Conservation (phyloP, 1,140 invertebrate species). For the Pentalonia nigronervosa region DNA sequence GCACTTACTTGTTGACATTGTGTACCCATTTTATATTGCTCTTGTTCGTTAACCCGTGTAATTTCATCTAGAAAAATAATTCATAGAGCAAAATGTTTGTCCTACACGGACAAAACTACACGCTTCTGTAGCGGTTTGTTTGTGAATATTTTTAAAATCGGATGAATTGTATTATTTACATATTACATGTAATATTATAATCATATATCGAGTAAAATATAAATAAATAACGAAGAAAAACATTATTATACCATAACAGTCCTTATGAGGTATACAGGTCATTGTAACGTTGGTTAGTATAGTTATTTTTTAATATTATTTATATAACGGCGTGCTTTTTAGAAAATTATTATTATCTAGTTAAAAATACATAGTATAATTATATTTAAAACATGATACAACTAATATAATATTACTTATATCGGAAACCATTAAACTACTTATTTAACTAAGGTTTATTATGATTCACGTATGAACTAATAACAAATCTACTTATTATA, state of each 20-base stretch:
- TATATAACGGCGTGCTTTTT: background rate
- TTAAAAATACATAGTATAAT: background rate
- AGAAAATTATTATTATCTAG: background rate
- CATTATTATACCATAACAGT: too few species aligned
- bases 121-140: background rate
- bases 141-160: background rate
- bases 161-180: background rate
- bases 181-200: background rate
- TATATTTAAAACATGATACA: background rate
- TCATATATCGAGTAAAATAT: background rate
- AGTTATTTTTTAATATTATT: background rate
- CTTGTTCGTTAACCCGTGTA: background rate
- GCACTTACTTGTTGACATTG: background rate
- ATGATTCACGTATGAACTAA: too few species aligned
- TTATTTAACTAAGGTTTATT: background rate
- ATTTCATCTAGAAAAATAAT: background rate
- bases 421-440: background rate
- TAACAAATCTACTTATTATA: too few species aligned
- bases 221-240: background rate
- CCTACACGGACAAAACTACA: too few species aligned
- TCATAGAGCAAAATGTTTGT: background rate
- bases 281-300: background rate
- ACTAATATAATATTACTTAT: background rate
- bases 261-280: background rate
- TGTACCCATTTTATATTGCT: background rate